Percentiles rank a stretch among this genome's conserved stretches.
phyloP scores from a whole-genome alignment of 2,888 invertebrate species.

The Drosophila rubida region DNA sequence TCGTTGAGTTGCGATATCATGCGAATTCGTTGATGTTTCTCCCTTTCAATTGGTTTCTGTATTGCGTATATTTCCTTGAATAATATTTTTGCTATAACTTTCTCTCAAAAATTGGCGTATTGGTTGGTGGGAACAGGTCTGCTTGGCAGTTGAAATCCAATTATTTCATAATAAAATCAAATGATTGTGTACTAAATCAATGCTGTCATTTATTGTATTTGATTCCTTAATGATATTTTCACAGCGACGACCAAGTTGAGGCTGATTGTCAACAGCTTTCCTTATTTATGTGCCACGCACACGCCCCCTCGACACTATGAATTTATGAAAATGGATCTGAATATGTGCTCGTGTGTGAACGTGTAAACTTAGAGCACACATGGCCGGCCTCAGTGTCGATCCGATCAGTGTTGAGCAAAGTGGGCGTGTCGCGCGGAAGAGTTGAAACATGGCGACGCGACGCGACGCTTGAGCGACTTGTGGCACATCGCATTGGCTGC shows the following conservation, averaged over 20 bases:
- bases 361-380: not conserved
- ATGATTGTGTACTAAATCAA: slow-evolving; percentile 68
- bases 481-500: slow-evolving; percentile 71
- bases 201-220: slow-evolving; percentile 68
- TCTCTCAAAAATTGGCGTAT: not conserved
- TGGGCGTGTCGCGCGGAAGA: slow-evolving; percentile 70
- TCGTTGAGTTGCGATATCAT: too few species aligned
- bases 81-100: not conserved
- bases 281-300: slow-evolving; percentile 68
- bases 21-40: too few species aligned
- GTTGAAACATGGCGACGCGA: slow-evolving; percentile 62
- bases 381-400: slow-evolving; percentile 59
- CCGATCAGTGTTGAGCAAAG: slow-evolving; percentile 53
- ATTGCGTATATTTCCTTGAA: too few species aligned
- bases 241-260: slow-evolving; percentile 26
- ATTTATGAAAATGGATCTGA: slow-evolving; percentile 12
- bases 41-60: too few species aligned
- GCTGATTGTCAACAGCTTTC: slow-evolving; percentile 63
- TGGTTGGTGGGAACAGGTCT: slow-evolving; percentile 3
- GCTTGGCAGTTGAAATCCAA: slow-evolving; percentile 39
- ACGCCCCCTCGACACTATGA: slow-evolving; percentile 64
- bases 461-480: slow-evolving; percentile 59
- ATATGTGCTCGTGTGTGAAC: slow-evolving; percentile 12
- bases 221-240: slow-evolving; percentile 70
- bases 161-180: slow-evolving; percentile 57